phyloP scores from a whole-genome alignment of 1,140 invertebrate species.

The Danaus melanippus region DNA sequence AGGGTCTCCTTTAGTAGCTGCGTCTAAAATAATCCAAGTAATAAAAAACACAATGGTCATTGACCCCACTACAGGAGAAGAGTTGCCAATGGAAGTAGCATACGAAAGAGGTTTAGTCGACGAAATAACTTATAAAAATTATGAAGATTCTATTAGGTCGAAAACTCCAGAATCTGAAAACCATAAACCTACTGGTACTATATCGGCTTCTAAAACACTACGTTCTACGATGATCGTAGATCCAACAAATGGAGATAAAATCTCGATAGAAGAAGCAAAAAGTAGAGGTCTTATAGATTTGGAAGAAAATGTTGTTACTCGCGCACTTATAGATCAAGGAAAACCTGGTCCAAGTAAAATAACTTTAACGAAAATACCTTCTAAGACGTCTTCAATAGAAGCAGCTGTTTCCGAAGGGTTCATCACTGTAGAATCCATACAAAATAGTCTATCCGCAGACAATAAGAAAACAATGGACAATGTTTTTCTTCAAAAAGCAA shows the following conservation, averaged over 20 bases:
- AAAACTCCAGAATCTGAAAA: slow-evolving; percentile 73
- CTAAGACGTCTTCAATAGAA: slow-evolving; percentile 49
- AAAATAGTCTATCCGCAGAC: slow-evolving; percentile 53
- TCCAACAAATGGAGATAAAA: slow-evolving; percentile 31
- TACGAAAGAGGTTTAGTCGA: slow-evolving; percentile 85
- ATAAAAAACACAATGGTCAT: slow-evolving; percentile 76
- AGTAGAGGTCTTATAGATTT: slow-evolving; percentile 33
- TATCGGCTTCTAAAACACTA: slow-evolving; percentile 28
- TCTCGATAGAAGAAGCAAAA: slow-evolving; percentile 35
- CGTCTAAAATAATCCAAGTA: slow-evolving; percentile 73
- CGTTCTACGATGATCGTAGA: slow-evolving; percentile 27
- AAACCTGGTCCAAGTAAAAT: slow-evolving; percentile 12
- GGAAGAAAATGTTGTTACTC: slow-evolving; percentile 13
- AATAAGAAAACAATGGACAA: slow-evolving; percentile 44
- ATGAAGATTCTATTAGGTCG: slow-evolving; percentile 60
- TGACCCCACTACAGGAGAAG: slow-evolving; percentile 84
- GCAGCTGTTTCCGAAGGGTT: slow-evolving; percentile 63
- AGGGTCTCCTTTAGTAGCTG: slow-evolving; percentile 80
- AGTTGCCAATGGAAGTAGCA: slow-evolving; percentile 84
- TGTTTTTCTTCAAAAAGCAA: slow-evolving; percentile 37
- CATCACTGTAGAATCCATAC: slow-evolving; percentile 58
- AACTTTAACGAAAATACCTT: slow-evolving; percentile 6
- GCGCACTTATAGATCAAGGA: neutral
- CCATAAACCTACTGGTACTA: slow-evolving; percentile 29
- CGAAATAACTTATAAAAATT: slow-evolving; percentile 73